phyloP scores from a whole-genome alignment of 2,113 vertebrate species.

The Tinamus guttatus region DNA sequence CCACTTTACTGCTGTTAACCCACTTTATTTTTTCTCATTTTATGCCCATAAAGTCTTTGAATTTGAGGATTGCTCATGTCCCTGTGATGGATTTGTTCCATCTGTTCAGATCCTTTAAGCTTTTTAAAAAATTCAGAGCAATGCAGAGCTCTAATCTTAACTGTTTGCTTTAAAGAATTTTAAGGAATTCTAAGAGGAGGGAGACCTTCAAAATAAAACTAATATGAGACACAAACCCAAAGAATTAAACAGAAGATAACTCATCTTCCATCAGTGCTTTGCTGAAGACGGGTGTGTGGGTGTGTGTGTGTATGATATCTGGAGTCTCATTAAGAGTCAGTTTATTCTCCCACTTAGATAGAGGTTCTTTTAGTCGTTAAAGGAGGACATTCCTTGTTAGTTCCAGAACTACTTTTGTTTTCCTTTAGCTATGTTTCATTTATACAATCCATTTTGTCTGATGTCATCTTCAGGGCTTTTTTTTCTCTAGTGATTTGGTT shows the following conservation, averaged over 20 bases:
- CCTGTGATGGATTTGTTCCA: background rate
- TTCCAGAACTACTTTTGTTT: background rate
- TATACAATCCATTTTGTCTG: background rate
- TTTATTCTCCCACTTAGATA: background rate
- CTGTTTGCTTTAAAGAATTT: background rate
- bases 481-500: fast-evolving
- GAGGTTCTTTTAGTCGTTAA: background rate
- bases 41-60: background rate
- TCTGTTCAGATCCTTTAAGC: background rate
- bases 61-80: background rate
- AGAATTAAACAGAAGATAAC: background rate
- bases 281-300: fast-evolving
- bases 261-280: background rate
- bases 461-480: background rate
- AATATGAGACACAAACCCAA: background rate
- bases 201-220: background rate
- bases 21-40: conserved; percentile 9
- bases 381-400: background rate
- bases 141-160: background rate
- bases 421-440: background rate
- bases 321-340: background rate
- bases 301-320: background rate
- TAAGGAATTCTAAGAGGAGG: background rate
- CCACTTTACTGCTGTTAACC: conserved; percentile 13
- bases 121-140: background rate